Base-by-base conservation (phyloP, 2,888 invertebrate species). In the Aethes cnicana region DNA sequence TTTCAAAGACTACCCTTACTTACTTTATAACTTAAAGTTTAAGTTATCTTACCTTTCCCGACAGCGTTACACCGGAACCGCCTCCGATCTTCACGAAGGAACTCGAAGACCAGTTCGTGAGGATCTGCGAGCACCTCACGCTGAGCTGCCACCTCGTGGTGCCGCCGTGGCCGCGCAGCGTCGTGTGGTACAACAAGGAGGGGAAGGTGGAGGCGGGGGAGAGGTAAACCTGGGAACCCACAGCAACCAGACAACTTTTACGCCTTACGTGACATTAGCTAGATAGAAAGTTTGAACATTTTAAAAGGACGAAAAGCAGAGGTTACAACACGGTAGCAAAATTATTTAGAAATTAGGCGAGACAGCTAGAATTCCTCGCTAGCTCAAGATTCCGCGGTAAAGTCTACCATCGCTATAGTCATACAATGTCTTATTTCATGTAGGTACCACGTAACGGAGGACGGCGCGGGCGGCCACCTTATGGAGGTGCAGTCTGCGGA, bases 121-220 rank as follows among this genome's bases (percentile, higher is more conserved):
- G 93, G 86, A 94, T 97, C 68, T 95, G 95, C 47, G 96, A 96
- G 64, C 91, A 92, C 14, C 81, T 96, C 57, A 91, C 92, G 23
- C 90, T 96, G 58, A 92, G 93, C 64, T 96, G 95, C 75, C 94
- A 95, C 90, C 93, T 96, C 57, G 93, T 93, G 64, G 95, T 95
- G 53, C 96, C 96, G 30, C 96, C 96, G 3, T 96, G 96, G 95
- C 96, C 96, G 0, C 93, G 94, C 61, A 92, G 92, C 47, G 94
- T 97, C 7, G 91, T 92, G 14, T 97, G 97, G 97, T 89, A 89
- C 84, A 97, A 97, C 73, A 95, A 96, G 61, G 94, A 93, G 64
- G 95, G 96, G 1, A 92, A 93, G 26, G 91, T 96, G 28, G 94
- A 95, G 37, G 84, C 93, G 0, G 90, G 89, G 37, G 92, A 93